phyloP scores from a whole-genome alignment of 1,140 invertebrate genomes.

The Pygmarrhopalites habei region DNA sequence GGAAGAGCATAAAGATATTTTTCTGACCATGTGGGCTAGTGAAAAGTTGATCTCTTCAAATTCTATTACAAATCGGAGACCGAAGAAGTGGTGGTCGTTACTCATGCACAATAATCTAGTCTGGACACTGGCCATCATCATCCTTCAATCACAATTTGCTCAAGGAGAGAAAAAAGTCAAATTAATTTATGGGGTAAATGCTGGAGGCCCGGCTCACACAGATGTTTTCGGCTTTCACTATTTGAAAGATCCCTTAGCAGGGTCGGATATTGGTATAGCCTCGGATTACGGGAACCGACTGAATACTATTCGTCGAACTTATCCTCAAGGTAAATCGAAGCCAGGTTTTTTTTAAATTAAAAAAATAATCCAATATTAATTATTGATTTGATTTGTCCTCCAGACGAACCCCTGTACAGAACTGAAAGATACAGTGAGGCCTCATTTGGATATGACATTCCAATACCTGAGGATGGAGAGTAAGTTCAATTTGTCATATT shows the following conservation, averaged over 20 bases:
- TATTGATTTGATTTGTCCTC: conserved; percentile 65
- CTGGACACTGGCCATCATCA: no score
- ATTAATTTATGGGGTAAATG: conserved; percentile 25
- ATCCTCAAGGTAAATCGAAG: no score
- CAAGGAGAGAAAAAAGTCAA: neutral
- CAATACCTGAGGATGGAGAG: conserved; percentile 69
- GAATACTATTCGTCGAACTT: conserved; percentile 67
- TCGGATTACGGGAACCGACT: conserved; percentile 75
- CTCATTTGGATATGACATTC: conserved; percentile 85
- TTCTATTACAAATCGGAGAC: no score
- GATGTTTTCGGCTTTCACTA: conserved; percentile 71
- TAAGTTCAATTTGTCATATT: no score
- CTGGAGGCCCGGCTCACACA: conserved; percentile 45
- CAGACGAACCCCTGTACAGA: conserved; percentile 80
- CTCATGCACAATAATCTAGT: no score
- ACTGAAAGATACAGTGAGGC: conserved; percentile 81
- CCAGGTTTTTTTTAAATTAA: no score
- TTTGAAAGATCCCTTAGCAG: conserved; percentile 65
- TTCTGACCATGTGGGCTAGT: no score
- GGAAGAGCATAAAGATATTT: no score
- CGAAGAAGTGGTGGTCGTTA: no score
- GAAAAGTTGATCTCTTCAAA: no score
- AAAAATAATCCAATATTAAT: no score
- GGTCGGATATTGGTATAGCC: conserved; percentile 55
- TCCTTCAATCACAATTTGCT: no score